Evolutionary conservation across 2,113 vertebrate species (phyloP), one percentile per base, ranked within the genome.

Genomic region (Gobio gobio): DNA sequence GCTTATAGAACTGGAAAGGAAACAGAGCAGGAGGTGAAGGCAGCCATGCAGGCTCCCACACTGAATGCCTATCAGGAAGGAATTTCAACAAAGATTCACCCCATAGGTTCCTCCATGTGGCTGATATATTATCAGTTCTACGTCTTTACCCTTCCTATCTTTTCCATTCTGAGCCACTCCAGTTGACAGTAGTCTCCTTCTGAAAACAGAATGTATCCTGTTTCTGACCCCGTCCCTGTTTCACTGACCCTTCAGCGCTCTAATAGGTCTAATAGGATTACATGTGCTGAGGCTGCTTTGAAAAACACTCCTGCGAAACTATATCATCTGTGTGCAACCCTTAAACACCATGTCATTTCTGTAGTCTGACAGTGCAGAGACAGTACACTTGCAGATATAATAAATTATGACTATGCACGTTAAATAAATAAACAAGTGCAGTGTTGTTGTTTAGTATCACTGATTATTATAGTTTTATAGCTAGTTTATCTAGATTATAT

Each of bases 41-140:
- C 33, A 43, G 74, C 26, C 74, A 54, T 4, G 6, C 51, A 13
- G 26, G n/a, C 66, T 83, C 88, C 92, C 89, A 89, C 83, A 85
- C 80, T 73, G 86, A 82, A 85, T 40, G 85, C 51, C 47, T 87
- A 90, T 91, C 90, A 86, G 87, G 73, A 81, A 94, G 93, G 85
- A 89, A 66, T 91, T 93, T 93, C 90, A 91, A 81, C 58, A 90
- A 88, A 92, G 86, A 93, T 91, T 92, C 91, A 93, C 92, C 76
- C 85, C 10, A 0, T 80, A 88, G 86, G 87, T 88, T 78, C 91
- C 90, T 92, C 90, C 89, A 87, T 33, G 92, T 88, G 89, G 89
- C 85, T 79, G 84, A 85, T 83, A 61, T 82, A 82, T 83, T 82
- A 29, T 36, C 77, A 82, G 72, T 70, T 75, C 86, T 79, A 89